phyloP scores from a whole-genome alignment of 2,113 vertebrate genomes.

The Spea bombifrons region DNA sequence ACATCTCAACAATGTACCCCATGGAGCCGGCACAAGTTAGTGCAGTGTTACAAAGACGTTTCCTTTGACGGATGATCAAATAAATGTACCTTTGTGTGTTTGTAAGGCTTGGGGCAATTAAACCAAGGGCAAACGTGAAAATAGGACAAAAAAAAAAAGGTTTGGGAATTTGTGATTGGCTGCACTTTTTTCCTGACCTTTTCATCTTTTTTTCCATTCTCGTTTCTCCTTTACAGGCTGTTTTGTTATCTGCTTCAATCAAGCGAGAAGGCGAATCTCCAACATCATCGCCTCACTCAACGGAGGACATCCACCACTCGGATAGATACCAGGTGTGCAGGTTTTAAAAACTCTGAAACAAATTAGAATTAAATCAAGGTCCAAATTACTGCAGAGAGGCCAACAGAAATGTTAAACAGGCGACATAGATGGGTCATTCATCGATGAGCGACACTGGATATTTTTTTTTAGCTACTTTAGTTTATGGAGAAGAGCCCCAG shows the following conservation, averaged over 20 bases:
- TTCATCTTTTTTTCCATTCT: constrained; percentile 27
- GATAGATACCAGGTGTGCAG: constrained; percentile 97
- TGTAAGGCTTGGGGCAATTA: constrained; percentile 10
- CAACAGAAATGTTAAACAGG: neutral
- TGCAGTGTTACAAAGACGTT: constrained; percentile 22
- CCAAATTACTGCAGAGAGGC: neutral
- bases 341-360: neutral
- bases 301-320: constrained; percentile 96
- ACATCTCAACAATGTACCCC: constrained; percentile 20
- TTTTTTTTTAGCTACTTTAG: too few relatives aligned
- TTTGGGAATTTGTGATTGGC: constrained; percentile 24
- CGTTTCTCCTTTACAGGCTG: constrained; percentile 71
- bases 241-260: constrained; percentile 96
- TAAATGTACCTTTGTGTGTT: constrained; percentile 21
- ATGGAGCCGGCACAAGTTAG: constrained; percentile 16
- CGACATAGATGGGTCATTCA: neutral
- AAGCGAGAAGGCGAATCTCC: constrained; percentile 98
- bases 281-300: constrained; percentile 91
- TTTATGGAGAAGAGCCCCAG: too few relatives aligned
- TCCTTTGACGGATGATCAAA: constrained; percentile 38
- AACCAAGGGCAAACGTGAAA: constrained; percentile 16
- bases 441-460: neutral
- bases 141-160: constrained; percentile 23
- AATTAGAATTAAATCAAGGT: constrained; percentile 3
- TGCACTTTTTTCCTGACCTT: constrained; percentile 22